A percentile compares a stretch with the other conserved stretches of the same genome.
Conservation (phyloP, 2,113 vertebrate genomes). For the Illadopsis cleaveri region DNA sequence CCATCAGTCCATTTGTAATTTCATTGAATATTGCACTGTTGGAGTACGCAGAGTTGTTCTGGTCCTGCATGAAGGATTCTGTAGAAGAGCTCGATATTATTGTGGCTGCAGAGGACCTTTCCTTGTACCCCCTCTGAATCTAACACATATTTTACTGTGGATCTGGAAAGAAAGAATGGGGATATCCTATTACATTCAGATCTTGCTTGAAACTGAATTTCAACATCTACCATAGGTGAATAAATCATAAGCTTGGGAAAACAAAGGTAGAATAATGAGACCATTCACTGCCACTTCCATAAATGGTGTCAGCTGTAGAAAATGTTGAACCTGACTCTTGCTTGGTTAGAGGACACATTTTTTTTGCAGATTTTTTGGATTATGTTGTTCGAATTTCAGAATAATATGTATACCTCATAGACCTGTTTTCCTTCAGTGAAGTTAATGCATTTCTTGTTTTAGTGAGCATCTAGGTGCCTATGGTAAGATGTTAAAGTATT, state of each 20-base stretch:
- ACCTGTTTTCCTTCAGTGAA: not conserved
- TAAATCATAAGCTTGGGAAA: not conserved
- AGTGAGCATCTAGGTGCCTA: not conserved
- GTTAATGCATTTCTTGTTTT: not conserved
- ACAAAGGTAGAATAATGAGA: not conserved
- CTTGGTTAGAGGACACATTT: not conserved
- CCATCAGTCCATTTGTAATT: not conserved
- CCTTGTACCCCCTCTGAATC: not conserved
- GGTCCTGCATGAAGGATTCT: not conserved
- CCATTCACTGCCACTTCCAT: not conserved
- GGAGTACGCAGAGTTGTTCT: not conserved
- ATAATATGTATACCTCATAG: not conserved
- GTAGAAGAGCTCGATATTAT: accelerated
- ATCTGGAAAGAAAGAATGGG: not conserved
- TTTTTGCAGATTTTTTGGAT: not conserved
- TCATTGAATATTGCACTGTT: not conserved
- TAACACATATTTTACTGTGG: not conserved
- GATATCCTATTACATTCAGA: not conserved
- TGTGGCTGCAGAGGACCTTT: not conserved
- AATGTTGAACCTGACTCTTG: not conserved
- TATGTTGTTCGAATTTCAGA: not conserved
- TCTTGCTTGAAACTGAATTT: not conserved
- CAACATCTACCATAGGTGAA: not conserved
- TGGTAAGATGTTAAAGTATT: not conserved
- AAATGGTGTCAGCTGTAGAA: not conserved